Conservation (phyloP, 2,888 invertebrate species). For the Oithona nana region DNA sequence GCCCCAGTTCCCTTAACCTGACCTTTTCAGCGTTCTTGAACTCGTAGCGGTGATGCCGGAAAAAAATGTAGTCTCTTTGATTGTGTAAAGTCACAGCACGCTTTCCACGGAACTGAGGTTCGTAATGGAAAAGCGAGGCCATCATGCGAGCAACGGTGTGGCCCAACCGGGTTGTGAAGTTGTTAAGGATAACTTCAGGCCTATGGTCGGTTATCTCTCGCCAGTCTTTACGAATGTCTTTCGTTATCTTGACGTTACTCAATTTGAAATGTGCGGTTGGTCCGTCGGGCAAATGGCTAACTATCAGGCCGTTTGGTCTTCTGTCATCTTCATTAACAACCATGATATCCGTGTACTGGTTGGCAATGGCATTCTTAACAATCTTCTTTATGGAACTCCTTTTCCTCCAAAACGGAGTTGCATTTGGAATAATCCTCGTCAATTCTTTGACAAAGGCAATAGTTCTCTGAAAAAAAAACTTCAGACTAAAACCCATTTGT, state of each 20-base stretch:
- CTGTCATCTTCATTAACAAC: slow-evolving; percentile 86
- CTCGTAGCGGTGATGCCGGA: slow-evolving; percentile 90
- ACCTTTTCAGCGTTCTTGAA: slow-evolving; percentile 47
- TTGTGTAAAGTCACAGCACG: slow-evolving; percentile 94
- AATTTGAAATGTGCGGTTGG: slow-evolving; percentile 92
- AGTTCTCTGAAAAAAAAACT: slow-evolving; percentile 40
- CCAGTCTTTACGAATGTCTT: slow-evolving; percentile 39
- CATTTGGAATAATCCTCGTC: slow-evolving; percentile 75
- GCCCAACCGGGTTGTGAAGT: slow-evolving; percentile 86
- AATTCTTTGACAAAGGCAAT: slow-evolving; percentile 82
- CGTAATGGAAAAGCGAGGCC: slow-evolving; percentile 80
- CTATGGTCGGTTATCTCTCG: slow-evolving; percentile 59
- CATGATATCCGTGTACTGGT: slow-evolving; percentile 65
- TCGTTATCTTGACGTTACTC: slow-evolving; percentile 73
- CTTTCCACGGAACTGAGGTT: slow-evolving; percentile 82
- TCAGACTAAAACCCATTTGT: background rate
- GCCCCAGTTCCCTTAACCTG: slow-evolving; percentile 81
- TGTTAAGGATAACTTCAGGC: slow-evolving; percentile 87
- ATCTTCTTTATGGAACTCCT: slow-evolving; percentile 82
- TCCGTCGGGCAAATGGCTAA: slow-evolving; percentile 85
- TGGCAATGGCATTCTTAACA: slow-evolving; percentile 58
- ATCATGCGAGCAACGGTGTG: slow-evolving; percentile 80
- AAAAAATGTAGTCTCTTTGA: slow-evolving; percentile 95
- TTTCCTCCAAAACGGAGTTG: slow-evolving; percentile 62
- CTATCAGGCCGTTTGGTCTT: slow-evolving; percentile 68